Percentiles rank a stretch among this genome's conserved stretches.
Conservation (phyloP, 2,888 invertebrate genomes). For the Zygaena filipendulae region DNA sequence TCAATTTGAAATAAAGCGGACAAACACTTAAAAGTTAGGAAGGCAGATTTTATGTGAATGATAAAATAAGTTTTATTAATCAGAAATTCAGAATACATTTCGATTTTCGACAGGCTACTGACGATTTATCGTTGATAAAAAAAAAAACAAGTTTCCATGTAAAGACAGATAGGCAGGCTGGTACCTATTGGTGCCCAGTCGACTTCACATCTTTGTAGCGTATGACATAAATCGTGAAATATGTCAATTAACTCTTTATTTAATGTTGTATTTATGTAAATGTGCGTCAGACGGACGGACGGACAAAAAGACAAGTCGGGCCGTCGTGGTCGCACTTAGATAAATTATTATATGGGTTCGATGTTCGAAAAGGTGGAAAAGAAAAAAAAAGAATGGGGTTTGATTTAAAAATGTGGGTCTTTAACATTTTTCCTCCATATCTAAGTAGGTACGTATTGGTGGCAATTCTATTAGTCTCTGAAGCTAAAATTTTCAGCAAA, state of each 20-base stretch:
- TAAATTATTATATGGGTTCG: constrained; percentile 22
- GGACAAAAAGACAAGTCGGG: constrained; percentile 39
- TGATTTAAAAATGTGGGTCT: neutral
- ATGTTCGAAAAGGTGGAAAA: constrained; percentile 20
- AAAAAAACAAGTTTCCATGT: constrained; percentile 29
- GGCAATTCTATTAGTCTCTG: neutral
- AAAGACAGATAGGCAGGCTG: constrained; percentile 29
- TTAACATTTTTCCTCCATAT: neutral
- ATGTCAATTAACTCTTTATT: constrained; percentile 63
- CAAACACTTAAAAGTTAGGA: neutral
- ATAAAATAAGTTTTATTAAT: no score
- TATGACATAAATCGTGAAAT: constrained; percentile 58
- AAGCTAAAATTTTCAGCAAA: no score
- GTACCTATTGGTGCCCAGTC: constrained; percentile 35
- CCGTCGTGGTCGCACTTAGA: constrained; percentile 32
- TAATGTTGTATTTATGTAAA: constrained; percentile 66
- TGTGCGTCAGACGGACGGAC: constrained; percentile 38
- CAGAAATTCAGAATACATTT: neutral
- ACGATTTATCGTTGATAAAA: constrained; percentile 25
- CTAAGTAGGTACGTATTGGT: neutral
- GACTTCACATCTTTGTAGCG: constrained; percentile 38
- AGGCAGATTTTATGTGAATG: no score
- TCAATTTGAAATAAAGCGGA: neutral
- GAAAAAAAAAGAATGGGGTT: constrained; percentile 29
- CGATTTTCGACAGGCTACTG: constrained; percentile 20